Evolutionary conservation across 2,113 vertebrate species (phyloP).

Genomic region (Acanthisitta chloris): DNA sequence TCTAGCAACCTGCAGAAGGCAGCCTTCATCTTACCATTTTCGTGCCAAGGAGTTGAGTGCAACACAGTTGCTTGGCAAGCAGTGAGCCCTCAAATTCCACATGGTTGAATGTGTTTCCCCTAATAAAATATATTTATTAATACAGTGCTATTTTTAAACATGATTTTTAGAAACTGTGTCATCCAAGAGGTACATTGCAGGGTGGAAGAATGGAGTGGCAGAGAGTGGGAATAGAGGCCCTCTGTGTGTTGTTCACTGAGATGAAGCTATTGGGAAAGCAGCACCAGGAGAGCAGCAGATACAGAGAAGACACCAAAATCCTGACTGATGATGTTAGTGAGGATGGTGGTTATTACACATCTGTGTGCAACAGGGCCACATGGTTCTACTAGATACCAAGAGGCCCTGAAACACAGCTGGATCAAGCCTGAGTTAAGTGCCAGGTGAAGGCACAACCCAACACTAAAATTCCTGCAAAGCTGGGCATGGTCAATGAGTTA

Average conservation of each 20-base stretch:
- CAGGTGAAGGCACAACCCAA: background rate
- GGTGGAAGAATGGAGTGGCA: background rate
- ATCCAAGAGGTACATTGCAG: background rate
- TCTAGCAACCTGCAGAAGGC: background rate
- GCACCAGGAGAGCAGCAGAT: background rate
- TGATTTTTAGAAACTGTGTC: slow-evolving; percentile 24
- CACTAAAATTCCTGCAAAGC: background rate
- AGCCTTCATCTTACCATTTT: background rate
- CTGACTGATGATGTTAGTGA: background rate
- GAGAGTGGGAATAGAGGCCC: background rate
- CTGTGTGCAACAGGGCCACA: background rate
- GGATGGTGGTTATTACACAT: background rate
- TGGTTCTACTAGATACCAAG: background rate
- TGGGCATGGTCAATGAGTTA: background rate
- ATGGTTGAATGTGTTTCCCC: background rate
- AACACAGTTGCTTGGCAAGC: slow-evolving; percentile 11
- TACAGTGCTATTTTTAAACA: slow-evolving; percentile 8
- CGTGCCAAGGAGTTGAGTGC: background rate
- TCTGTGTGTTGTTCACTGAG: background rate
- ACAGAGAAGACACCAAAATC: background rate
- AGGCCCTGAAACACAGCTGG: background rate
- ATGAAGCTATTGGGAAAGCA: background rate
- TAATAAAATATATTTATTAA: slow-evolving; percentile 44
- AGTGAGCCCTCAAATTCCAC: background rate
- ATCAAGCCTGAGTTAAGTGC: background rate